Evolutionary conservation across 2,113 vertebrate species (phyloP), one percentile per base, ranked within the genome.

Genomic region (Seriola aureovittata): DNA sequence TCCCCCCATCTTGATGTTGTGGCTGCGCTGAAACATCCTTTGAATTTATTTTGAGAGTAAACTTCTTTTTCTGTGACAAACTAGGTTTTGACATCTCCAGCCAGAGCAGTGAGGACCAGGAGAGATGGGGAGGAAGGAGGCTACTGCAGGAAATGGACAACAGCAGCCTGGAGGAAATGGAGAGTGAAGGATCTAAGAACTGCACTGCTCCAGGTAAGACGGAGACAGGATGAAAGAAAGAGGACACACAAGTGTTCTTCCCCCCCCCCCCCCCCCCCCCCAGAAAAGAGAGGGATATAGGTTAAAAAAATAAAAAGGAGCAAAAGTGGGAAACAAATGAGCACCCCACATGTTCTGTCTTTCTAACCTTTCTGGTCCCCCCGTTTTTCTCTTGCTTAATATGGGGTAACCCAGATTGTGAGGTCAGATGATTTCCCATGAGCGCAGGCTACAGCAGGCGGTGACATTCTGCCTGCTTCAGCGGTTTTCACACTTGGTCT

Each of bases 131-230:
- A 0, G 92, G 95, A 62, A 95, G 97, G 78, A 96, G 91, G 88
- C 93, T 98, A 0, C 95, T 98, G 91, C 95, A 97, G 75, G 90
- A 92, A 8, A 80, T 11, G 0, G 91, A 94, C 86, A 95, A 95
- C 84, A 94, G 95, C 69, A 94, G 90, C 75, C 59, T 86, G 38
- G 38, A 75, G 46, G 87, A 95, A 0, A 21, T 82, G n/a, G 94
- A 93, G 1, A 92, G 85, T 38, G 91, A 88, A 9, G 92, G 75
- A 66, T 58, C 44, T 1, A 97, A 95, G 81, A 99, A 98, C 86
- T 99, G 97, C 94, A 99, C 97, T 1, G 89, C 96, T 46, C 97
- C 97, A 95, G 97, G 97, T 99, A 88, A 89, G 88, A 71, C 1
- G 0, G 70, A 86, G 72, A 59, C 63, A 0, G 36, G 52, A 64